Conservation (phyloP, 1,140 invertebrate species). For the Whitmania pigra region DNA sequence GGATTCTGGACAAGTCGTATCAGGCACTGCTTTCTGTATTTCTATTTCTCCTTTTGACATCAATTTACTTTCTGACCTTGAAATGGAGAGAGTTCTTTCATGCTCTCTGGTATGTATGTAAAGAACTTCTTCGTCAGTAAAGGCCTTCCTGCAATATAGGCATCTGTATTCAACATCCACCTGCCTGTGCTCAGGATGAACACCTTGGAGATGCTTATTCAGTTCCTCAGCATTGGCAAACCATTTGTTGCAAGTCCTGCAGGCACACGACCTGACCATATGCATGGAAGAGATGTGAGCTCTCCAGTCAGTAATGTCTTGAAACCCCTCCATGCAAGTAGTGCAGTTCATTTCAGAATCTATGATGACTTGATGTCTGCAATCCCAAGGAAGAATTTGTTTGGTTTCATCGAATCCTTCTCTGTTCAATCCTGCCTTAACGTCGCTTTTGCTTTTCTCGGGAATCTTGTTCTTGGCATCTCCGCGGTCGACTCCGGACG, state of each 20-base stretch:
- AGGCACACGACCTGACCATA: constrained; percentile 15
- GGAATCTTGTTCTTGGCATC: neutral
- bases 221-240: constrained; percentile 14
- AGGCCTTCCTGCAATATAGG: constrained; percentile 14
- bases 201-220: constrained; percentile 8
- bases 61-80: neutral
- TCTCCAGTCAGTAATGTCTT: constrained; percentile 14
- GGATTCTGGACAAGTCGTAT: constrained; percentile 11
- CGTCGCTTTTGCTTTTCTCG: neutral
- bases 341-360: constrained; percentile 1
- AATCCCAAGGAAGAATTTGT: neutral
- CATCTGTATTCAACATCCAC: constrained; percentile 15
- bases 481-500: too few species aligned
- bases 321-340: constrained; percentile 1
- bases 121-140: constrained; percentile 16
- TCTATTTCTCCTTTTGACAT: neutral
- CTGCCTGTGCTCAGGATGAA: neutral
- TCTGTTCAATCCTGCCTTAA: neutral
- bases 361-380: neutral
- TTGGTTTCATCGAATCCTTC: neutral
- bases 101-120: constrained; percentile 15
- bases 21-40: constrained; percentile 15
- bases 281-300: constrained; percentile 15
- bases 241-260: constrained; percentile 13
- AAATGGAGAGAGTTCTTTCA: constrained; percentile 12